A percentile compares a stretch with the other conserved stretches of the same genome.
Evolutionary conservation across 2,797 vertebrate species (phyloP).

Genomic region (Trachurus trachurus): DNA sequence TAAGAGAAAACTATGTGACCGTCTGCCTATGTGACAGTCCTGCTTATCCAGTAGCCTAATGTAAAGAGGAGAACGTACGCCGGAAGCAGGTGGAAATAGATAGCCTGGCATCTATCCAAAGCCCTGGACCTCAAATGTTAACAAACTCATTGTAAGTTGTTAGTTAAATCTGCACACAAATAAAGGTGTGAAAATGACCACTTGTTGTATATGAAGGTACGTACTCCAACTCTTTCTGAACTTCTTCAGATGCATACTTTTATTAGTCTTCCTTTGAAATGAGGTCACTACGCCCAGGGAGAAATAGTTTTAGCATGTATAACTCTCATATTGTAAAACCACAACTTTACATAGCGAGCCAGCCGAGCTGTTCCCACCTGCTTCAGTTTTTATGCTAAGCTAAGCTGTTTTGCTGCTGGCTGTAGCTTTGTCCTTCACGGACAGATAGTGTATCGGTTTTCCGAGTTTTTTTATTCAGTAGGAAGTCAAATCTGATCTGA

Average conservation of each 20-base stretch:
- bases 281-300: neutral
- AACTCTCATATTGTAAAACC: neutral
- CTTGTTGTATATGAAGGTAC: too few species aligned
- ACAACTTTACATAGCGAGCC: neutral
- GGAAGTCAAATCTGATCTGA: constrained; percentile 13
- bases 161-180: neutral
- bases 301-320: neutral
- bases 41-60: too few species aligned
- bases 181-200: neutral
- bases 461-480: constrained; percentile 1
- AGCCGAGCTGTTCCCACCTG: neutral
- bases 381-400: neutral
- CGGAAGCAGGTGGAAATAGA: neutral
- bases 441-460: neutral
- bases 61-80: too few species aligned
- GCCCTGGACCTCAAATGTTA: neutral
- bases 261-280: neutral
- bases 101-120: too few species aligned
- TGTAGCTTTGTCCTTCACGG: neutral
- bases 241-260: neutral
- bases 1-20: too few species aligned
- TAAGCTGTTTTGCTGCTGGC: neutral
- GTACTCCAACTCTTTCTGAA: neutral
- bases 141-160: neutral
- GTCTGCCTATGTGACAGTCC: too few species aligned